Conservation (phyloP, 2,797 vertebrate genomes). For the Furcifer pardalis region DNA sequence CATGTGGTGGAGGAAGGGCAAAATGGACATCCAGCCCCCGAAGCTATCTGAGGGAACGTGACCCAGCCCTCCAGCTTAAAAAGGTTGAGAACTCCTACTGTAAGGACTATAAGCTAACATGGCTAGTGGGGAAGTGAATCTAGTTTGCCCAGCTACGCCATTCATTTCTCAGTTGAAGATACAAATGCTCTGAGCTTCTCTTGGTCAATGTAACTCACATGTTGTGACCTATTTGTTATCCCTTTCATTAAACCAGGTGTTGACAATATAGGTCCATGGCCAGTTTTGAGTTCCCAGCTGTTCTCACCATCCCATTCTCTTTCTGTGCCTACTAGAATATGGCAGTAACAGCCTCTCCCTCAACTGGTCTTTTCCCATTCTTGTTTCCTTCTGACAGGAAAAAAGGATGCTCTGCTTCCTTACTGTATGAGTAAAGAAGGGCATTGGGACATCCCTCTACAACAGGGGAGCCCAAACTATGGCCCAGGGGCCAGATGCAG, state of each 20-base stretch:
- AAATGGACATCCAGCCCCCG: too few relatives aligned
- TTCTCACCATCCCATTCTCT: too few relatives aligned
- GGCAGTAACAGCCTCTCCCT: not conserved
- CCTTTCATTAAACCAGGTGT: not conserved
- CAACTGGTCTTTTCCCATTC: not conserved
- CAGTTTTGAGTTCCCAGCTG: too few relatives aligned
- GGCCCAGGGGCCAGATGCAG: too few relatives aligned
- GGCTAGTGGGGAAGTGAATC: not conserved
- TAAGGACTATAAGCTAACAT: not conserved
- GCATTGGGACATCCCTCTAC: not conserved
- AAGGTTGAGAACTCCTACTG: too few relatives aligned
- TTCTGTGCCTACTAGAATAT: too few relatives aligned
- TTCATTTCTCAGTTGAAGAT: not conserved
- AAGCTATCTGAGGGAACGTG: too few relatives aligned
- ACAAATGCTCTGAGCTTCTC: not conserved
- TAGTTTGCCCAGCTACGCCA: not conserved
- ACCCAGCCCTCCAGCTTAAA: too few relatives aligned
- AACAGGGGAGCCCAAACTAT: too few relatives aligned
- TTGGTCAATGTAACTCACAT: too few relatives aligned
- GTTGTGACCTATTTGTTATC: not conserved
- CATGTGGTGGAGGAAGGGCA: too few relatives aligned
- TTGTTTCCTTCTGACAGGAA: not conserved
- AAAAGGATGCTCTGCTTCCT: not conserved
- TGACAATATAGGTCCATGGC: too few relatives aligned
- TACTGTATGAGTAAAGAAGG: not conserved